Percentiles rank a stretch among this genome's conserved stretches.
phyloP scores from a whole-genome alignment of 2,797 vertebrate species.

The Sebastiscus tertius region DNA sequence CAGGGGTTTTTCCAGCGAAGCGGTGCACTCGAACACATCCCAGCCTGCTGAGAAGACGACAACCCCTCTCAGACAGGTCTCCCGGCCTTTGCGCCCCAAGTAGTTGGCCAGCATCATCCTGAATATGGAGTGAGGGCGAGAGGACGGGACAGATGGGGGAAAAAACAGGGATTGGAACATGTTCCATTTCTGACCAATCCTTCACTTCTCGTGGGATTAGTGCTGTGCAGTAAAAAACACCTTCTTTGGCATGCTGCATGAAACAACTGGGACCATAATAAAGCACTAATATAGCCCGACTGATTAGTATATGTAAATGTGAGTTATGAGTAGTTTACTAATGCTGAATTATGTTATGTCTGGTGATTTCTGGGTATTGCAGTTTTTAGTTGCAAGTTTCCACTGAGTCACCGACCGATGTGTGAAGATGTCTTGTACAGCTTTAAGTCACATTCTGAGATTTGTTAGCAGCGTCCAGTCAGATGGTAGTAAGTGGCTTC shows the following conservation, averaged over 20 bases:
- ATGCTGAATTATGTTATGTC: neutral
- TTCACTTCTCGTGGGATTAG: conserved; percentile 50
- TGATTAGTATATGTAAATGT: no score
- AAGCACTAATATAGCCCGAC: neutral
- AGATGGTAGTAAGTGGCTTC: conserved; percentile 34
- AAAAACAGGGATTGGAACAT: conserved; percentile 23
- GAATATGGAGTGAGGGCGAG: conserved; percentile 22
- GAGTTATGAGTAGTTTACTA: neutral
- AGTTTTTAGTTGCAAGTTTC: neutral
- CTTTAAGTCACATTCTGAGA: neutral
- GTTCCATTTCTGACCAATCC: conserved; percentile 55
- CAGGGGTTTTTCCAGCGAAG: conserved; percentile 94
- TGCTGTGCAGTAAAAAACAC: conserved; percentile 35
- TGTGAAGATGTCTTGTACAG: neutral
- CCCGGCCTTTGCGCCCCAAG: conserved; percentile 90
- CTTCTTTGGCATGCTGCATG: conserved; percentile 17
- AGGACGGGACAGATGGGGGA: conserved; percentile 2
- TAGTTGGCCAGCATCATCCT: conserved; percentile 99
- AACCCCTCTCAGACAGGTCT: conserved; percentile 93
- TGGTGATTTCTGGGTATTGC: neutral
- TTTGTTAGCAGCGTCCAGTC: neutral
- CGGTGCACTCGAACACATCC: conserved; percentile 96
- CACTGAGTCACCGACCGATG: neutral
- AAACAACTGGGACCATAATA: neutral
- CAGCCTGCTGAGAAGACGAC: conserved; percentile 97